Percentiles rank a stretch among this genome's conserved stretches.
These are phyloP conservation scores for Herminia tarsipennalis DNA, from an alignment of 2,888 invertebrate species.

Conservation along the genomic window DNA sequence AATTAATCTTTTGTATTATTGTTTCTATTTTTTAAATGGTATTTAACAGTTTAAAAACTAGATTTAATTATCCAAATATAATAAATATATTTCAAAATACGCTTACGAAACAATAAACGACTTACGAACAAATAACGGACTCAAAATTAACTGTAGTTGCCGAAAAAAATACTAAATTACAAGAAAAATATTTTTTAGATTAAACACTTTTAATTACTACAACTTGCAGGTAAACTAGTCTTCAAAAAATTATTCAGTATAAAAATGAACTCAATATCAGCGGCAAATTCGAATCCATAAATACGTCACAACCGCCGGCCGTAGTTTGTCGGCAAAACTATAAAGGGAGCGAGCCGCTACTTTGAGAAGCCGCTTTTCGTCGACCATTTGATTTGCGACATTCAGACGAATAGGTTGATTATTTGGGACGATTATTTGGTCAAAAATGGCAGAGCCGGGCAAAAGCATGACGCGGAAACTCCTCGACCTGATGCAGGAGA, in stretches of 20 bases:
- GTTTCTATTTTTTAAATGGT: too few species aligned
- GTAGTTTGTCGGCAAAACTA: conserved; percentile 74
- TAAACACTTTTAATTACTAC: background rate
- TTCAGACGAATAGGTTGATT: conserved; percentile 37
- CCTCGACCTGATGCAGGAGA: conserved; percentile 67
- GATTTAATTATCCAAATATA: too few species aligned
- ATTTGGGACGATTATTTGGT: conserved; percentile 8
- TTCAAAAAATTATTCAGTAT: background rate
- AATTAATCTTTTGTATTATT: too few species aligned
- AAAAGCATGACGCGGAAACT: conserved; percentile 62
- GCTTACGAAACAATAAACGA: too few species aligned
- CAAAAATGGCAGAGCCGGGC: conserved; percentile 60
- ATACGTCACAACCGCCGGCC: conserved; percentile 68
- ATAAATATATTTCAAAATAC: too few species aligned
- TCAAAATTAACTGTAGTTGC: too few species aligned
- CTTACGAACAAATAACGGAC: too few species aligned
- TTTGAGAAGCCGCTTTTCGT: conserved; percentile 69
- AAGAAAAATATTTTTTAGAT: too few species aligned
- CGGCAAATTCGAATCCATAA: conserved; percentile 38
- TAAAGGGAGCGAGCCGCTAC: conserved; percentile 72
- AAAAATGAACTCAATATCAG: conserved; percentile 11
- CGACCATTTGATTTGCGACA: conserved; percentile 45
- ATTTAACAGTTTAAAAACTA: too few species aligned
- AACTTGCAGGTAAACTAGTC: background rate
- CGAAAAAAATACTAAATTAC: too few species aligned